These are phyloP conservation scores for Neotoxoptera formosana DNA, from an alignment of 1,140 invertebrate genomes.

Conservation along the genomic window DNA sequence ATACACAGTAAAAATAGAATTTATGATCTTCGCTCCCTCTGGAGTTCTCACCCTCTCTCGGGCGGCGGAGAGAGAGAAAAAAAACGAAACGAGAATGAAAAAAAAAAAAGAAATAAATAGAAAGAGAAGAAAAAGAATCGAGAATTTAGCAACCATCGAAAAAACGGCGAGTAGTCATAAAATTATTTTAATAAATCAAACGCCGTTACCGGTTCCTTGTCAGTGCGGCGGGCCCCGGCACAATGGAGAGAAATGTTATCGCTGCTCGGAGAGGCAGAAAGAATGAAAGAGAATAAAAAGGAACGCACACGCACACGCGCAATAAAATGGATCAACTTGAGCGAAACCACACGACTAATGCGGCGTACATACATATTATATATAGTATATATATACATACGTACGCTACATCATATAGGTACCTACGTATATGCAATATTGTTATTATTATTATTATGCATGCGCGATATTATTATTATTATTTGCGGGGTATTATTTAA, in stretches of 20 bases:
- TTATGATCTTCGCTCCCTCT: slow-evolving; percentile 55
- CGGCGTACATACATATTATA: no score
- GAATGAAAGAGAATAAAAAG: slow-evolving; percentile 3
- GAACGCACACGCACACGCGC: background rate
- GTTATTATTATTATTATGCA: slow-evolving; percentile 38
- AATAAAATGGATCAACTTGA: slow-evolving; percentile 55
- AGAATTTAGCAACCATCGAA: slow-evolving; percentile 57
- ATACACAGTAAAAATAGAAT: slow-evolving; percentile 37
- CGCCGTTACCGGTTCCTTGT: slow-evolving; percentile 56
- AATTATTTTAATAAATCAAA: slow-evolving; percentile 58
- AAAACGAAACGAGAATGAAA: background rate
- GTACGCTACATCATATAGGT: background rate
- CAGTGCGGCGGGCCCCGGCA: slow-evolving; percentile 14
- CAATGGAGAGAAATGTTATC: slow-evolving; percentile 56
- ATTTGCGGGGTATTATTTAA: slow-evolving; percentile 50
- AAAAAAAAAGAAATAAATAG: background rate
- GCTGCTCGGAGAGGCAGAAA: slow-evolving; percentile 41
- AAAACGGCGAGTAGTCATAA: slow-evolving; percentile 52
- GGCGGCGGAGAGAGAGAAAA: background rate
- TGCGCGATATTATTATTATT: slow-evolving; percentile 30
- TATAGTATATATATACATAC: background rate
- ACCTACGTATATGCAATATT: background rate
- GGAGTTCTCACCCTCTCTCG: slow-evolving; percentile 53
- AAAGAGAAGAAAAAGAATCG: slow-evolving; percentile 23
- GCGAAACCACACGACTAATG: slow-evolving; percentile 52